Evolutionary conservation across 2,888 invertebrate species (phyloP), one percentile per base, ranked within the genome.

Genomic region (Drosophila putrida): DNA sequence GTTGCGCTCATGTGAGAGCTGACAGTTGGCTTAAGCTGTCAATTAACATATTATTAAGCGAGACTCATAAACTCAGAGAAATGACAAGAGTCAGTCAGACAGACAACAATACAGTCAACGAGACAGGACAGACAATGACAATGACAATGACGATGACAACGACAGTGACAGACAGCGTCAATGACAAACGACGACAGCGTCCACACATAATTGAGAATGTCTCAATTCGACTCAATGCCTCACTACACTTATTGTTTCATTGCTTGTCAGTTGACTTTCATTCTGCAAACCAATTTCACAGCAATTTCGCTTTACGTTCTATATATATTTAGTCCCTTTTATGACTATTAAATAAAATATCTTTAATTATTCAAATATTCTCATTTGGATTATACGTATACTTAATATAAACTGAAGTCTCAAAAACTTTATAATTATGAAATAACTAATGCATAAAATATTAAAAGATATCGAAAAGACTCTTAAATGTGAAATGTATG

Each of bases 11-110:
- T 47, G 44, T 15, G 10, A 15, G 41, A 13, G 72, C 57, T 65
- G 73, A 78, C 85, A 82, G 80, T 82, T 77, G 73, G 80, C 85
- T 75, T 82, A 72, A 82, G 71, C 80, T 80, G 73, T 74, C 80
- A 75, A 85, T 82, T 82, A 82, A 78, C 78, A 78, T 84, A 80
- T 80, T 73, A 82, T 82, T 80, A 80, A 73, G 78, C 75, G 71
- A 57, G 53, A 5, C 68, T 63, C 66, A 46, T 59, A 67, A 55
- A 25, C 54, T 41, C 25, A 39, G 36, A 35, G 20, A 47, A 50
- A 44, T 11, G 13, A 47, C 27, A 36, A 13, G 4, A 46, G 46
- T 46, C 51, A 33, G 41, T 11, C 28, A 20, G 49, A 39, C n/a
- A 15, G 27, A 10, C 25, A 59, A 15, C 31, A n/a, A 38, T 44